Base-by-base conservation (phyloP, 2,113 vertebrate genomes). In the Zapornia atra region DNA sequence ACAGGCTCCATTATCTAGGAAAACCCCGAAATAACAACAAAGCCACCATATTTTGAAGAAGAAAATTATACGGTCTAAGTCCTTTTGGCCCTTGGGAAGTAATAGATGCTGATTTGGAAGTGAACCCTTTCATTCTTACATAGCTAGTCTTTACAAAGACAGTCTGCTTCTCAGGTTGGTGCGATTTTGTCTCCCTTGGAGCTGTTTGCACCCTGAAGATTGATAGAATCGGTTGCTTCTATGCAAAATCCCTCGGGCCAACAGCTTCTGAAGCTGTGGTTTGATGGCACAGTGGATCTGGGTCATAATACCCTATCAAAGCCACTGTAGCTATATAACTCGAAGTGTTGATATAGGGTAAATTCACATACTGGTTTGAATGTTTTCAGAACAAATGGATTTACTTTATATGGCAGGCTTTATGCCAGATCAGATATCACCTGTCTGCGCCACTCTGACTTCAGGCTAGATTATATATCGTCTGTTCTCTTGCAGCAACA, bases 311-410 rank as follows among this genome's bases (percentile, higher is more conserved):
- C 42, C 3, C 0, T 78, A 60, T 79, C 69, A 84, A 48, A 88
- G 88, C 9, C 71, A 54, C 54, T 54, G 34, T 33, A 83, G 71
- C 64, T 34, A 4, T 51, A 33, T 42, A 88, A 65, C 68, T 79
- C 4, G 0, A 84, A 78, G 50, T 57, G 77, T 92, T 76, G 72
- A 76, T 91, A 48, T 44, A 22, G 70, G 86, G 53, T 91, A 75
- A 91, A 89, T 92, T 84, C 81, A 48, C 61, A 68, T 69, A n/a
- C 48, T 9, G 8, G 69, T 91, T 91, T 93, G 75, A 87, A 65
- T 91, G 81, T 92, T 96, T 96, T 91, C 93, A 94, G 95, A 94
- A 89, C 34, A 96, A 96, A 96, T 91, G 86, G 86, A 95, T 92
- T 90, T 84, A 81, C 69, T 84, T 91, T 68, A 79, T 79, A 64